Base-by-base conservation (phyloP, 2,113 vertebrate species). In the Nyctereutes procyonoides region DNA sequence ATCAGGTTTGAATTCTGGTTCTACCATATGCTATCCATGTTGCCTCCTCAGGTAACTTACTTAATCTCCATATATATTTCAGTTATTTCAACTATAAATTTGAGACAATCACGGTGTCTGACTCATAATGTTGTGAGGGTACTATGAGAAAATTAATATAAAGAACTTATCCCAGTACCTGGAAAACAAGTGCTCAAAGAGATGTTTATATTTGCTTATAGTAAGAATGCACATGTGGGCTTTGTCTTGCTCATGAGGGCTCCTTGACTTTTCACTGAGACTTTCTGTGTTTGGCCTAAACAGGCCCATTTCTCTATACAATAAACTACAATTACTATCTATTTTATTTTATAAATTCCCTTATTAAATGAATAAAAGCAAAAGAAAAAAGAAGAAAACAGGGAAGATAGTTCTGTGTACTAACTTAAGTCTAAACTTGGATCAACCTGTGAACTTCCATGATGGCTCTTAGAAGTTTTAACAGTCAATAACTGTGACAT, bases 271-370 rank as follows among this genome's bases (percentile, higher is more conserved):
- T 97, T 77, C 43, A 28, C 32, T 69, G 26, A 62, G 16, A 1
- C 14, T 96, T 86, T 83, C 86, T 89, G n/a, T 69, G 38, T 69
- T 88, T 86, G 84, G n/a, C 69, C 16, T 76, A 32, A 94, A 80
- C 12, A 92, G 19, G 3, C 5, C 48, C 30, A 63, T 94, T 82
- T 87, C n/a, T 20, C 51, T 71, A 67, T 60, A 69, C 4, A 60
- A 93, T 79, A 48, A 8, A 73, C 32, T 80, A 13, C n/a, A 63
- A 53, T 86, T 55, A 67, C 12, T 76, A 84, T 91, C 13, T 80
- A 43, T 89, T 95, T 85, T 55, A 65, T 62, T 56, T 88, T 62
- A 86, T 51, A 56, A 56, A 69, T 26, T 73, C 63, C 28, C 10
- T 35, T 17, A 65, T 60, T 81, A 89, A 81, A 85, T 90, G 43